Evolutionary conservation across 2,888 invertebrate genomes (phyloP), one percentile per base, ranked within the genome.

Genomic region (Lymantria dispar): DNA sequence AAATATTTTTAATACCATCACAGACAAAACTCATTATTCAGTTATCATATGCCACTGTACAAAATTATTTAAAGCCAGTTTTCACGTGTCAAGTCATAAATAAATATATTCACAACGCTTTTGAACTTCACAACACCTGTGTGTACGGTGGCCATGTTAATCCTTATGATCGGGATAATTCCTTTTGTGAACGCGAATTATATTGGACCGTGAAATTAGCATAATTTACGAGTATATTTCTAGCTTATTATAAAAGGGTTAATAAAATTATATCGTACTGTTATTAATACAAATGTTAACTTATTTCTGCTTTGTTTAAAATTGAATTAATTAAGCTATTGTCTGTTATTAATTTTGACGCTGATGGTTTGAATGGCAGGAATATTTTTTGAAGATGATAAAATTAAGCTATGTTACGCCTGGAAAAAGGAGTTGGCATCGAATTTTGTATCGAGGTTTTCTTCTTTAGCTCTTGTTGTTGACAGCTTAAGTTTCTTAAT

Each of bases 1-100:
- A 3, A 22, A 22, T 22, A 22, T 22, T 22, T 22, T 22, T 22
- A 22, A 22, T 22, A 22, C 2, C 22, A 22, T 22, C 22, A 22
- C 22, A 22, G 22, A 22, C 22, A 22, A 2, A 22, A 22, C 22
- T 22, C 22, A 22, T 22, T 22, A 22, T 22, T 22, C 22, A 22
- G 5, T 22, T 22, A 22, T 22, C 22, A 22, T 22, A 43, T 33
- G 33, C 3, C 33, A 7, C 3, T 22, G 5, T 60, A 64, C 64
- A 61, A 78, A 78, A 85, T 81, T 77, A 77, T 80, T 80, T 78
- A 60, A 71, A 68, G 47, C 51, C 65, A 64, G 64, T 85, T 87
- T 81, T 78, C 73, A 66, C 74, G 77, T 84, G 87, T 87, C 88
- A 85, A 84, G 87, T 83, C 76, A 80, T 82, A 87, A 83, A 22